These are phyloP conservation scores for Leucophenga varia DNA, from an alignment of 1,140 invertebrate species.

Conservation along the genomic window DNA sequence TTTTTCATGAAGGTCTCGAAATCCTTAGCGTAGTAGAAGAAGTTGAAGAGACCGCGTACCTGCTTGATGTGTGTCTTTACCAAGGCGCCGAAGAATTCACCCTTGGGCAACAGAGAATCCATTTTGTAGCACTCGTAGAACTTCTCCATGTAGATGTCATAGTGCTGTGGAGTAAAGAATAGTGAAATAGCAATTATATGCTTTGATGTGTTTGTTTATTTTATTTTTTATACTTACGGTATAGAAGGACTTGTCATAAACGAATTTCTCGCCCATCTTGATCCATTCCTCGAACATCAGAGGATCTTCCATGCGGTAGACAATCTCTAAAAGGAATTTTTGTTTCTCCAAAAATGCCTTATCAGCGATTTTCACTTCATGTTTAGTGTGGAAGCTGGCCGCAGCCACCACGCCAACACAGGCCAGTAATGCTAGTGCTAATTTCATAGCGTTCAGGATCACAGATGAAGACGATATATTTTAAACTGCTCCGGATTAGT, in stretches of 20 bases:
- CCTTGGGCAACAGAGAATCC: conserved; percentile 37
- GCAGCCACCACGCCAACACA: conserved; percentile 40
- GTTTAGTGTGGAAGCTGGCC: conserved; percentile 27
- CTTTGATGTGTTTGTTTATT: too few species aligned
- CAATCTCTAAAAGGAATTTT: conserved; percentile 44
- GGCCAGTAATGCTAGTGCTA: conserved; percentile 42
- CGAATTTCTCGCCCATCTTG: conserved; percentile 26
- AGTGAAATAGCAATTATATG: background rate
- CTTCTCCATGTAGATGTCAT: conserved; percentile 38
- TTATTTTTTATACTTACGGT: too few species aligned
- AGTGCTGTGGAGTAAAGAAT: conserved; percentile 25
- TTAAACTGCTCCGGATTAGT: conserved; percentile 46
- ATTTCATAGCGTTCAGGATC: conserved; percentile 34
- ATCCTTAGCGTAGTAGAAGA: conserved; percentile 66
- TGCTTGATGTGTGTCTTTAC: conserved; percentile 57
- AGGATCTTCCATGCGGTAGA: conserved; percentile 39
- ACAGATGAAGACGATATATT: conserved; percentile 4
- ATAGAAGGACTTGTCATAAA: conserved; percentile 24
- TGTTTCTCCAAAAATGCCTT: conserved; percentile 33
- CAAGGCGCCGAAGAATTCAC: conserved; percentile 47
- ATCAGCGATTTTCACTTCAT: conserved; percentile 38
- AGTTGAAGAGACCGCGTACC: conserved; percentile 59
- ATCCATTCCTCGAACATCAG: conserved; percentile 39
- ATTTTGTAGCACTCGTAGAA: conserved; percentile 43
- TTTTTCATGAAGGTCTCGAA: conserved; percentile 66